Evolutionary conservation across 1,140 invertebrate genomes (phyloP), one percentile per base, ranked within the genome.

Genomic region (Vanessa tameamea): DNA sequence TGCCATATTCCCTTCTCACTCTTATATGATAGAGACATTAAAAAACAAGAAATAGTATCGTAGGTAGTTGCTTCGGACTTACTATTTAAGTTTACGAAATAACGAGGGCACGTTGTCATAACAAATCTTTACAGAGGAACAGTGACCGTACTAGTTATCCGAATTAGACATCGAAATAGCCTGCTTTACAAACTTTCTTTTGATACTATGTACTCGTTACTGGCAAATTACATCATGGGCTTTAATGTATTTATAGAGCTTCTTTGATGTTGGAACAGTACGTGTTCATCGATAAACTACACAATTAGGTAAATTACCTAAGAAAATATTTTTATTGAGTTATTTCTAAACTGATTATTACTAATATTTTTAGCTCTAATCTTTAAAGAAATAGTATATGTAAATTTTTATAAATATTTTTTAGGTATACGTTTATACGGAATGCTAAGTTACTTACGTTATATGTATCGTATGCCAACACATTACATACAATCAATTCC

Each of bases 1-100:
- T 53, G 6, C 16, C 4, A 31, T 69, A 48, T 66, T 16, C 74
- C 75, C 73, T 69, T n/a, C 48, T 80, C 81, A 69, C 75, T 72
- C 76, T 66, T 16, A 48, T n/a, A 50, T 57, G 63, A 37, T 23
- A 68, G 16, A 63, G 47, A 50, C 31, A 50, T 23, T 69, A 59
- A 47, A 43, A 57, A 47, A 26, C 37, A n/a, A 59, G 37, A 47
- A 59, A 37, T 14, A 7, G n/a, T 47, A 64, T 43, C 43, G 5
- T 23, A 61, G 57, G 12, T 15, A 23, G 26, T 61, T 43, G 16
- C 13, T 61, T 51, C 48, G 6, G 48, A 61, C 4, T 55, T 20
- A 12, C 16, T 7, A 15, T 61, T 14, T 26, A 0, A 20, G 13
- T 37, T 37, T 61, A 57, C 16, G 0, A 20, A 72, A 15, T 31